Evolutionary conservation across 2,113 vertebrate species (phyloP), one percentile per base, ranked within the genome.

Genomic region (Australoheros scitulus): DNA sequence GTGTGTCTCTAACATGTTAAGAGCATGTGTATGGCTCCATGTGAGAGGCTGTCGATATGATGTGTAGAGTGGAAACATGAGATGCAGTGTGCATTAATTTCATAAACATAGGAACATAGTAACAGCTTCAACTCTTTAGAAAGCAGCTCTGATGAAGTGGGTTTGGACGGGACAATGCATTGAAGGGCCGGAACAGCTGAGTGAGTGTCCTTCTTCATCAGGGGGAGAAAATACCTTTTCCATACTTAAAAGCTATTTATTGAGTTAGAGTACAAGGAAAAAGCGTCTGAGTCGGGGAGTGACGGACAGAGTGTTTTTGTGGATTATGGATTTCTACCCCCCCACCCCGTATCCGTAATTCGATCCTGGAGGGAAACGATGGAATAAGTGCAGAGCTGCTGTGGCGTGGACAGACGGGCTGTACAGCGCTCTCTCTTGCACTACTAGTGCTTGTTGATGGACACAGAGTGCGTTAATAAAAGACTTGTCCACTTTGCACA

Each of bases 211-310:
- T 87, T 89, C 91, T 92, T 92, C 87, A 92, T 93, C 86, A 93
- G 77, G 52, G 56, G 79, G 77, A 88, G 88, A 94, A 94, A 94
- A 93, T 94, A 93, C 89, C 93, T 91, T 94, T 94, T 95, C 93
- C 92, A 85, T 94, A 95, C 92, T 95, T 95, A 93, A 96, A 95
- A 96, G 96, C 94, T 95, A 94, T 93, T 95, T 95, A 96, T 96
- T 92, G 94, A 94, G 95, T 96, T 96, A 94, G 90, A 93, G 90
- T 89, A 93, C 92, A 94, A 87, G 93, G 91, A 87, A 68, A 93
- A 91, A 94, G 93, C 88, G 87, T 92, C 94, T 94, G 93, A 88
- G 94, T 91, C 72, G 79, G 81, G 20, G 84, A 92, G 89, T 93
- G 92, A 95, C 89, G 88, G 94, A 94, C 91, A 94, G 92, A 94